Evolutionary conservation across 1,140 invertebrate species (phyloP), one percentile per base, ranked within the genome.

Genomic region (Coboldia fuscipes): DNA sequence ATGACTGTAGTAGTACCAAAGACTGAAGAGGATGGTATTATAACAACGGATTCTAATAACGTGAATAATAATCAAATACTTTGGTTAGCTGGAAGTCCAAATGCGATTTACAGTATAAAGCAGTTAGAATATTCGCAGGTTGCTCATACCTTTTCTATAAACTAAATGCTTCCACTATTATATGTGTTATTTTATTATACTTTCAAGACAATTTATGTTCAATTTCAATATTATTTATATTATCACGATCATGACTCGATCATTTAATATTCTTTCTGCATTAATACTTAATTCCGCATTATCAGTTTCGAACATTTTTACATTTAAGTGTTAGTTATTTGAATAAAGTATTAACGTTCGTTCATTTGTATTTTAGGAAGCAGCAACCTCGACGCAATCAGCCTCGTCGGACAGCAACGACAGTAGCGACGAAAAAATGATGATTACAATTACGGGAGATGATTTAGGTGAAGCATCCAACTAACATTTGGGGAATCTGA

Each of bases 401-500:
- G 63, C 62, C 3, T 67, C 66, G 1, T 66, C 65, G 6, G 66
- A 68, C 35, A 69, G 63, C 19, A 38, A 38, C 30, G 48, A 50
- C 13, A 70, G 64, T 37, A 64, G 59, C 19, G 70, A 70, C 45
- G 69, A 72, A 37, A 71, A 73, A 47, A 74, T 73, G 48, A 72
- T 75, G 56, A 73, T 75, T 31, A 60, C 65, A 12, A 56, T 68
- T n/a, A 50, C 48, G 12, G 30, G 9, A 20, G 35, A 36, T 30
- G 51, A 50, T 2, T 57, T 56, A 36, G 62, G 44, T 9, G 51
- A 55, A 8, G 51, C 45, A 28, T 50, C 51, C 35, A 54, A 54
- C 51, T 54, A 54, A 45, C 51, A 54, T 34, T 20, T 19, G 30
- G 30, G n/a, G n/a, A n/a, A n/a, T n/a, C n/a, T n/a, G n/a, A n/a